These are phyloP conservation scores for Drosophila maculinotata DNA, from an alignment of 2,888 invertebrate genomes.

Conservation along the genomic window DNA sequence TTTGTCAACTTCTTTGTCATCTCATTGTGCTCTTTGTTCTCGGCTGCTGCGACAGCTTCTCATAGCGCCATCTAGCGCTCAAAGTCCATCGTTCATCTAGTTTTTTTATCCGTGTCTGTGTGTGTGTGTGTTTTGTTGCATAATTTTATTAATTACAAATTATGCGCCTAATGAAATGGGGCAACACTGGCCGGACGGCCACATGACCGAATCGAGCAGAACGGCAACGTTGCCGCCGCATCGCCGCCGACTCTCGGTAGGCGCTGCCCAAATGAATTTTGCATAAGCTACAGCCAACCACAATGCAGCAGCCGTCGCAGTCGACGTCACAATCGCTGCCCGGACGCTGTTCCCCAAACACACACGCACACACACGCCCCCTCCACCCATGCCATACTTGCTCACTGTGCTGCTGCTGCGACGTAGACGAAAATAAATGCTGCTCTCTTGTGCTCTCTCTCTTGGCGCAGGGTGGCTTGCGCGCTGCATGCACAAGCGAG, in stretches of 20 bases:
- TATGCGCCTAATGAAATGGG: slow-evolving; percentile 74
- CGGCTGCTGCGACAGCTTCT: neutral
- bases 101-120: slow-evolving; percentile 8
- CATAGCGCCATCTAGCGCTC: slow-evolving; percentile 40
- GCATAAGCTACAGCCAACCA: slow-evolving; percentile 82
- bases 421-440: slow-evolving; percentile 20
- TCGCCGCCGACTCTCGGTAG: slow-evolving; percentile 38
- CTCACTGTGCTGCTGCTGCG: neutral
- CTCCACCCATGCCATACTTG: too few relatives aligned
- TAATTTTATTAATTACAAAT: slow-evolving; percentile 76
- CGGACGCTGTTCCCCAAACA: slow-evolving; percentile 30
- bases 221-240: slow-evolving; percentile 36
- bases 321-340: slow-evolving; percentile 21
- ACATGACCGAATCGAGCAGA: slow-evolving; percentile 4
- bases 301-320: slow-evolving; percentile 68
- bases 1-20: slow-evolving; percentile 19
- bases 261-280: slow-evolving; percentile 76
- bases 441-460: slow-evolving; percentile 37
- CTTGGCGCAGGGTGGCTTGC: slow-evolving; percentile 57
- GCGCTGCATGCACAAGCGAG: slow-evolving; percentile 32
- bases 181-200: slow-evolving; percentile 27
- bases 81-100: slow-evolving; percentile 22
- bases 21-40: slow-evolving; percentile 14
- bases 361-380: too few relatives aligned
- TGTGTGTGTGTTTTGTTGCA: slow-evolving; percentile 34